These are phyloP conservation scores for Tillus elongatus DNA, from an alignment of 2,888 invertebrate genomes.

Conservation along the genomic window DNA sequence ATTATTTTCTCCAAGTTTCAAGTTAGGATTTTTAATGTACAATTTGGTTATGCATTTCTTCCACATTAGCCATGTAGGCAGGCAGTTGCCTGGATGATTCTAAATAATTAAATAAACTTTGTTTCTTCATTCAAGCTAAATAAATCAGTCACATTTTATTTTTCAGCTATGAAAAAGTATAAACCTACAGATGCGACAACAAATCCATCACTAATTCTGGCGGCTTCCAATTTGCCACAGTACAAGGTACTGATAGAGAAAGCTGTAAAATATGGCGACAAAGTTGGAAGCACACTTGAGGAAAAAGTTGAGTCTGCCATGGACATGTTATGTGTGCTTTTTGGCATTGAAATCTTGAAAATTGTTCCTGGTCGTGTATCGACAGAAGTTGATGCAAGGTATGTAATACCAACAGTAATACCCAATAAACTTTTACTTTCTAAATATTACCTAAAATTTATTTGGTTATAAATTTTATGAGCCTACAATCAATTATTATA, in stretches of 20 bases:
- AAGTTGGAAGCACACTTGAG: constrained; percentile 55
- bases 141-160: too few relatives aligned
- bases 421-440: neutral
- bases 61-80: too few relatives aligned
- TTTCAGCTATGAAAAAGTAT: constrained; percentile 86
- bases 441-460: too few relatives aligned
- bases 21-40: too few relatives aligned
- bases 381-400: constrained; percentile 93
- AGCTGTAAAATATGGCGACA: constrained; percentile 79
- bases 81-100: too few relatives aligned
- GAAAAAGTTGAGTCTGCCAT: constrained; percentile 77
- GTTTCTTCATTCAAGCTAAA: too few relatives aligned
- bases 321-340: constrained; percentile 90
- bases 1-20: too few relatives aligned
- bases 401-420: too few relatives aligned
- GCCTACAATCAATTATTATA: too few relatives aligned
- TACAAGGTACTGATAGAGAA: constrained; percentile 83
- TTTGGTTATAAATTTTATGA: too few relatives aligned
- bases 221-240: constrained; percentile 89
- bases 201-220: constrained; percentile 93
- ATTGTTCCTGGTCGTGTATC: constrained; percentile 96
- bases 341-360: constrained; percentile 94
- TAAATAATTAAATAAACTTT: too few relatives aligned
- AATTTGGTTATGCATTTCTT: too few relatives aligned
- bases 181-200: constrained; percentile 99